Base-by-base conservation (phyloP, 2,113 vertebrate species). In the Puffinus mauretanicus region DNA sequence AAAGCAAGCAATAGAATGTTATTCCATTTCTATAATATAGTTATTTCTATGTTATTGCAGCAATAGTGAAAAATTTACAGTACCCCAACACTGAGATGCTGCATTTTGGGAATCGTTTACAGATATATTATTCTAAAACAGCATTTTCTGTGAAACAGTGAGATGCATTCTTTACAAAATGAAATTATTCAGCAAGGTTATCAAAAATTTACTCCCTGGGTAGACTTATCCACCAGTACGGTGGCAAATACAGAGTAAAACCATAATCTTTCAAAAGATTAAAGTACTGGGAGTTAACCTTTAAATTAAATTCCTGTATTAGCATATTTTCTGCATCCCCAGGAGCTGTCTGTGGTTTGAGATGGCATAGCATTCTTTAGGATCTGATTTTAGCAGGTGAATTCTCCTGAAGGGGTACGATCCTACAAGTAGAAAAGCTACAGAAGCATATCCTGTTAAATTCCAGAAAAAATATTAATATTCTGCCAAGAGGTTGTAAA, bases 21-120 rank as follows among this genome's bases (percentile, higher is more conserved):
- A 58, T 77, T 94, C 62, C 36, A 79, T 94, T 89, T 77, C 70
- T 93, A 30, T 58, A 90, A 78, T 62, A 27, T 6, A 89, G 90
- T 91, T 93, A 82, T 93, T 91, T 94, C 86, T 62, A 24, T 54
- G 62, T 90, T 91, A 91, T 88, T 88, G 66, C 58, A 87, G 78
- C 54, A 85, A 77, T 69, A 93, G 52, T 62, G 61, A 89, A 94
- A 93, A 89, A 42, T 36, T 27, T 77, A 75, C 65, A 42, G 40
- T 72, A 72, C 58, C 54, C 70, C 88, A 85, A 44, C 54, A 72
- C 12, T 54, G 78, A 89, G 61, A 73, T 66, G 42, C 16, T 95
- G 55, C 54, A 55, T 94, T 93, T 93, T 61, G 67, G 64, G 81
- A 95, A 51, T 82, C 11, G n/a, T 82, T 93, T 91, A 77, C 58